A percentile compares a stretch with the other conserved stretches of the same genome.
phyloP scores from a whole-genome alignment of 2,797 vertebrate species.

The Picus viridis region DNA sequence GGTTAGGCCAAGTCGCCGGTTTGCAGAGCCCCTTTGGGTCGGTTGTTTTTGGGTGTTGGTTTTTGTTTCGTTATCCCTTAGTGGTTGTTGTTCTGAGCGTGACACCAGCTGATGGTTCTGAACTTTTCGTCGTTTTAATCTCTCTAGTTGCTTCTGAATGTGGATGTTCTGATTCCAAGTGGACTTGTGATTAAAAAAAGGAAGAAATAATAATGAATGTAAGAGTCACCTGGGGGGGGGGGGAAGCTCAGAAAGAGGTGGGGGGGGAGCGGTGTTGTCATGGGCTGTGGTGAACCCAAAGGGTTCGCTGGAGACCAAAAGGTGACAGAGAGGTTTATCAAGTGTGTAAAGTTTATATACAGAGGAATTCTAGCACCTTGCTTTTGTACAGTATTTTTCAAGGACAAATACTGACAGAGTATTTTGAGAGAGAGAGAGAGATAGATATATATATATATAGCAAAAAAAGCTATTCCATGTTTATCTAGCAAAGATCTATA shows the following conservation, averaged over 20 bases:
- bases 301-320: constrained; percentile 90
- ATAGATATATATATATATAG: constrained; percentile 75
- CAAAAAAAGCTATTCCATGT: constrained; percentile 76
- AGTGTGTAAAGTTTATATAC: constrained; percentile 91
- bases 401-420: constrained; percentile 88
- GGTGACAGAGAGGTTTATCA: constrained; percentile 80
- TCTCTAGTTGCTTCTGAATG: constrained; percentile 72
- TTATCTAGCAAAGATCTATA: constrained; percentile 82
- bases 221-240: constrained; percentile 86
- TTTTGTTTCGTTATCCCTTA: neutral
- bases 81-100: constrained; percentile 73
- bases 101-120: constrained; percentile 75
- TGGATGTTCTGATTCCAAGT: constrained; percentile 74
- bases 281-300: constrained; percentile 88
- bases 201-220: constrained; percentile 83
- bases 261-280: constrained; percentile 84
- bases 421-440: constrained; percentile 86
- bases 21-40: constrained; percentile 57
- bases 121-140: constrained; percentile 71
- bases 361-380: constrained; percentile 87
- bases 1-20: constrained; percentile 66
- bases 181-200: constrained; percentile 68
- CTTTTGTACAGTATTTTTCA: constrained; percentile 95
- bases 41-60: no score
- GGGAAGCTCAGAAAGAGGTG: constrained; percentile 78